Evolutionary conservation across 2,888 invertebrate species (phyloP).

Genomic region (Rhogogaster chlorosoma): DNA sequence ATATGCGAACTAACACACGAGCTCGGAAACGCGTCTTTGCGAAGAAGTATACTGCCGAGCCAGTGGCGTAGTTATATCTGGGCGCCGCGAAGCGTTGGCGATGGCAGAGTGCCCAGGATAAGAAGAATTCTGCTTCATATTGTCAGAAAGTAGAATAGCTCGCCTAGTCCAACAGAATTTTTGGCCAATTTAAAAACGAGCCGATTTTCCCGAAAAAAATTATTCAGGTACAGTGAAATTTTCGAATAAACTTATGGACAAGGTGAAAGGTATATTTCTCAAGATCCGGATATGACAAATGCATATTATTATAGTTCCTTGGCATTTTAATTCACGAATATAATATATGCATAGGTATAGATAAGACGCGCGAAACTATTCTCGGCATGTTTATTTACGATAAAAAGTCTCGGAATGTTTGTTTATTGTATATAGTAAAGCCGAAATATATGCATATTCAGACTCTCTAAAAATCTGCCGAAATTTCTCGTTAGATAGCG

Average conservation of each 20-base stretch:
- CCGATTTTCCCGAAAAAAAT: background rate
- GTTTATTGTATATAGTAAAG: background rate
- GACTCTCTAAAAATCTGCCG: background rate
- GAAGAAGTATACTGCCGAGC: background rate
- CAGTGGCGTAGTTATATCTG: conserved; percentile 1
- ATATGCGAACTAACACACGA: conserved; percentile 10
- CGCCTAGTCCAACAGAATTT: background rate
- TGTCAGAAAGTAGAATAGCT: background rate
- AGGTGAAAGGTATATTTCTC: background rate
- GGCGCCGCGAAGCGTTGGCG: background rate
- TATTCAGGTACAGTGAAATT: background rate
- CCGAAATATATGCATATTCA: background rate
- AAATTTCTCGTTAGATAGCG: background rate
- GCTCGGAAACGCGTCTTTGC: conserved; percentile 1
- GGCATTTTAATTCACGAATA: background rate
- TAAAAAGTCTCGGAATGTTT: background rate
- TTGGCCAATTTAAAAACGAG: background rate
- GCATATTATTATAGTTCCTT: background rate
- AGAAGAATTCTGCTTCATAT: background rate
- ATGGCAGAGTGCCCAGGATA: background rate
- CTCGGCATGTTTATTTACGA: background rate
- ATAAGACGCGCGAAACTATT: background rate
- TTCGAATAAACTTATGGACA: background rate
- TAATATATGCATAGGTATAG: background rate
- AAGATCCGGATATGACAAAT: background rate